Percentiles rank a stretch among this genome's conserved stretches.
Evolutionary conservation across 2,113 vertebrate genomes (phyloP).

Genomic region (Carassius carassius): DNA sequence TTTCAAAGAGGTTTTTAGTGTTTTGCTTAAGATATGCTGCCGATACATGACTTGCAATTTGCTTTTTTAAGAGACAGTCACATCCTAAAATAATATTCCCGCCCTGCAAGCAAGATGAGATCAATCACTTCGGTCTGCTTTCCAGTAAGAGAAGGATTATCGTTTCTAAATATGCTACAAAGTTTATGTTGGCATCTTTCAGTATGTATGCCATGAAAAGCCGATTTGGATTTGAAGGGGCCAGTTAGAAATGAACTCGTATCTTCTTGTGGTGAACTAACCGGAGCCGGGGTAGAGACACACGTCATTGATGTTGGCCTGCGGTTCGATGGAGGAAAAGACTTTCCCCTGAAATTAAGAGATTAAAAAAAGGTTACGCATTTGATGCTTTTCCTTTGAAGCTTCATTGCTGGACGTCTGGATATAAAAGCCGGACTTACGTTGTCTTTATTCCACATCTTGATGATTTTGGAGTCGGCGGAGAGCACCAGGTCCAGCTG

Average conservation of each 20-base stretch:
- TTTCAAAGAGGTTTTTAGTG: background rate
- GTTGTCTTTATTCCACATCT: constrained; percentile 93
- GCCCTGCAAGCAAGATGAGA: background rate
- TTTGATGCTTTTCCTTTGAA: background rate
- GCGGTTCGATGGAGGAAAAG: constrained; percentile 91
- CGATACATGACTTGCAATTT: background rate
- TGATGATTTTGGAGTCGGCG: constrained; percentile 92
- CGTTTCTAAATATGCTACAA: background rate
- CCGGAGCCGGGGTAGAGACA: constrained; percentile 93
- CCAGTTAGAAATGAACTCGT: background rate
- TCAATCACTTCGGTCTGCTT: background rate
- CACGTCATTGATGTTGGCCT: constrained; percentile 88
- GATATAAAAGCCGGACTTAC: constrained; percentile 71
- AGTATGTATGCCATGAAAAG: background rate
- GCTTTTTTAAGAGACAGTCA: background rate
- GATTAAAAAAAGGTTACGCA: background rate
- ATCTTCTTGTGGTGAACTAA: constrained; percentile 59
- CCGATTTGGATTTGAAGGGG: background rate
- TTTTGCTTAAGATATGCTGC: background rate
- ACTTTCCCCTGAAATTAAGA: constrained; percentile 84
- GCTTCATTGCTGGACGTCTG: background rate
- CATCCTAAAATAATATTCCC: no score
- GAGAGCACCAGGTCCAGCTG: constrained; percentile 89
- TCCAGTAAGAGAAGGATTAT: constrained; percentile 11
- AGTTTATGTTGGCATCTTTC: background rate